Base-by-base conservation (phyloP, 2,113 vertebrate species). In the Percina caprodes region DNA sequence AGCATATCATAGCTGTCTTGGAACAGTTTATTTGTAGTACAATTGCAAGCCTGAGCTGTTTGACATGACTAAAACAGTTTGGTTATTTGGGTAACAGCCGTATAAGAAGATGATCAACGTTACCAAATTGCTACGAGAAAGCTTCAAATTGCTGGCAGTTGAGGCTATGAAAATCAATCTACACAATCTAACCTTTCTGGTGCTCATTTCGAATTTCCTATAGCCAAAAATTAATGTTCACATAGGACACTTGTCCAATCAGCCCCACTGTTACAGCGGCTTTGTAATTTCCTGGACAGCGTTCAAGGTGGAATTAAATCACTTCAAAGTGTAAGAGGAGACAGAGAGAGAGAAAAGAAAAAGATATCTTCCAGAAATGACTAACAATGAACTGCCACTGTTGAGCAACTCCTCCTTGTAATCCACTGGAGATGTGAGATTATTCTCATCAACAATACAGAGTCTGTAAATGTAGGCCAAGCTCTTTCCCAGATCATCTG, bases 211-310 rank as follows among this genome's bases (percentile, higher is more conserved):
- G 77, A 85, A 72, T 77, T 88, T 89, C 79, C 45, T 71, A 84
- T 71, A 71, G 71, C 69, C 9, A 71, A 87, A 91, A 84, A 84
- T 75, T 35, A 81, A 71, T 76, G 80, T 79, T 86, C 83, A 83
- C 65, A 79, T 39, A 79, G 76, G 69, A 75, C 81, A 85, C 77
- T 87, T 71, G 71, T 87, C 81, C 82, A 82, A 90, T 86, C 84
- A 85, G 82, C 66, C 74, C 83, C 80, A 84, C 86, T 88, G 87
- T 88, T 85, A 86, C 54, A 69, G 66, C n/a, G 51, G 66, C 89
- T 84, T 82, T 90, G 86, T 89, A 80, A 91, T 92, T 89, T 87
- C 82, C 69, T 90, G 80, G 85, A 86, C 78, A 69, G 75, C 69
- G 79, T 89, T 88, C 61, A 68, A 65, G 49, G 59, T 52, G 5